Percentiles rank a stretch among this genome's conserved stretches.
Conservation (phyloP, 2,113 vertebrate genomes). For the Puntigrus tetrazona region DNA sequence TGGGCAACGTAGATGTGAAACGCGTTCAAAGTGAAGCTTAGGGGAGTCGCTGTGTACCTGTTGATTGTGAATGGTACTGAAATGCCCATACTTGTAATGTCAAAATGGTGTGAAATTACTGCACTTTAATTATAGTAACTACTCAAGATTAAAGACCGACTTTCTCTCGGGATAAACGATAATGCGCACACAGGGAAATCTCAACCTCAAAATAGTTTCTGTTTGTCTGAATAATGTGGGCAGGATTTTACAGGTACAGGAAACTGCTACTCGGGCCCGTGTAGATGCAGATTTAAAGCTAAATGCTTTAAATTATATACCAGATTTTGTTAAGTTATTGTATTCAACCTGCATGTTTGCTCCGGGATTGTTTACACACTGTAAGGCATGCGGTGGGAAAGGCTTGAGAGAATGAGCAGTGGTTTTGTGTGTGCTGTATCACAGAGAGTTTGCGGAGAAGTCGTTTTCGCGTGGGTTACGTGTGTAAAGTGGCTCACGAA, state of each 20-base stretch:
- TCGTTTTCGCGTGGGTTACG: neutral
- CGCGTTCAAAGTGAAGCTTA: neutral
- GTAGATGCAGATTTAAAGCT: neutral
- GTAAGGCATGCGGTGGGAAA: neutral
- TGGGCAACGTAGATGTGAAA: neutral
- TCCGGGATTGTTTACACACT: neutral
- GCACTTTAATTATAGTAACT: neutral
- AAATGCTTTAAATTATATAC: neutral
- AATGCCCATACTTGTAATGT: neutral
- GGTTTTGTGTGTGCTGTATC: neutral
- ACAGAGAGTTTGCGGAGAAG: neutral
- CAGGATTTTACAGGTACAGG: neutral
- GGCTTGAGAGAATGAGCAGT: neutral
- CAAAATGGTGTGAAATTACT: neutral
- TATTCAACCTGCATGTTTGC: neutral
- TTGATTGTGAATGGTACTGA: constrained; percentile 8
- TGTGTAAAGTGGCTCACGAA: neutral
- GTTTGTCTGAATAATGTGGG: neutral
- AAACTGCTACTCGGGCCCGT: neutral
- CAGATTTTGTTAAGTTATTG: neutral
- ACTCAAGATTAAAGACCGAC: neutral
- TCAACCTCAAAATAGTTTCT: neutral
- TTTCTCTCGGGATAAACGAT: neutral
- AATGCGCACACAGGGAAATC: neutral
- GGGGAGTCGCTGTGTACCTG: neutral